Conservation (phyloP, 2,888 invertebrate genomes). For the Oxyscelio sp. region DNA sequence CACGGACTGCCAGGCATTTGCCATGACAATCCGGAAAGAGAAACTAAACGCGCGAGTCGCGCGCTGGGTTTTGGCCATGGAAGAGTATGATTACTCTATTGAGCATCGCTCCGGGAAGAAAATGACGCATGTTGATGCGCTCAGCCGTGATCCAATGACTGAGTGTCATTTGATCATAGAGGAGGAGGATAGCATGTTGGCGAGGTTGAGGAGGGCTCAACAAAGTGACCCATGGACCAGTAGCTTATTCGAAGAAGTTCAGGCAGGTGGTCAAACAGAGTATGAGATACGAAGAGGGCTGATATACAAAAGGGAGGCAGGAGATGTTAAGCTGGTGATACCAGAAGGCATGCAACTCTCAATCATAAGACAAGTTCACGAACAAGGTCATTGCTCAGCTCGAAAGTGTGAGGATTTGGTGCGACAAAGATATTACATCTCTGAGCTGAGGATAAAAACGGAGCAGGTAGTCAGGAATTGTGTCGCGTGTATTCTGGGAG, state of each 20-base stretch:
- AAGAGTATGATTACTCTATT: slow-evolving; percentile 24
- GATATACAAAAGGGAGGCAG: background rate
- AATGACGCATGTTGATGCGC: slow-evolving; percentile 38
- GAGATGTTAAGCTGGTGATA: background rate
- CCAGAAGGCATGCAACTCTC: slow-evolving; percentile 6
- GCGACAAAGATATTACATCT: background rate
- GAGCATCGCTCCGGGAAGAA: slow-evolving; percentile 38
- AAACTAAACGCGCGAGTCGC: slow-evolving; percentile 47
- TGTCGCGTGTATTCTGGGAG: background rate
- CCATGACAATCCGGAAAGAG: slow-evolving; percentile 30
- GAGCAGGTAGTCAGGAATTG: background rate
- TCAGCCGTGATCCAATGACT: slow-evolving; percentile 7
- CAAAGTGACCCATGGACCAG: background rate
- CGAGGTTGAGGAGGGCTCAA: slow-evolving; percentile 9
- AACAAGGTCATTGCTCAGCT: slow-evolving; percentile 4
- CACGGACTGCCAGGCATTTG: slow-evolving; percentile 47
- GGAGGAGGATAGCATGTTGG: slow-evolving; percentile 5
- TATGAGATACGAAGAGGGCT: background rate
- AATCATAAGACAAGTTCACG: background rate
- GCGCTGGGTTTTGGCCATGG: slow-evolving; percentile 28
- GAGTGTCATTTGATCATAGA: background rate
- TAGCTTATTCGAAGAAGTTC: background rate
- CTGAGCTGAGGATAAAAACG: background rate
- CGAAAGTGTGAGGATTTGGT: slow-evolving; percentile 2
- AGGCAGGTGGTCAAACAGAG: background rate